Percentiles rank a stretch among this genome's conserved stretches.
Evolutionary conservation across 2,113 vertebrate genomes (phyloP).

Genomic region (Oceanites oceanicus): DNA sequence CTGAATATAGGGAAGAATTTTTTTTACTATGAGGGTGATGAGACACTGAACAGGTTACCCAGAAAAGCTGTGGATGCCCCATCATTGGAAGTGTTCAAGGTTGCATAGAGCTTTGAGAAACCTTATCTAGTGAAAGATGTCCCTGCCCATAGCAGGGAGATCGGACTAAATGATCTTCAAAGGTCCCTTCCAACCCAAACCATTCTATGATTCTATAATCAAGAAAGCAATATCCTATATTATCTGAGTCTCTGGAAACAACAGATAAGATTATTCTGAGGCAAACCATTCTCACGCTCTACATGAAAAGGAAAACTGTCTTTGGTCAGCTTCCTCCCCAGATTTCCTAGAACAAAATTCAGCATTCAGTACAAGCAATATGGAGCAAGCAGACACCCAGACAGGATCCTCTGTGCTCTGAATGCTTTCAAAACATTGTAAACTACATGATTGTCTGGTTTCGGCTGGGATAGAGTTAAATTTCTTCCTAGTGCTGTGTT

Average conservation of each 20-base stretch:
- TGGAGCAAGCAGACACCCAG: background rate
- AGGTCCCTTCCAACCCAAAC: background rate
- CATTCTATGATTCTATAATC: background rate
- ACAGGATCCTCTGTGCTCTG: background rate
- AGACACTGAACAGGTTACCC: background rate
- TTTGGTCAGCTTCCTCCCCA: background rate
- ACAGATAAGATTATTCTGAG: background rate
- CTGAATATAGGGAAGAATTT: background rate
- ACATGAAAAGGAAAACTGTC: background rate
- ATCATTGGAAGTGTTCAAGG: background rate
- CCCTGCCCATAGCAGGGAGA: background rate
- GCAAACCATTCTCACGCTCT: background rate
- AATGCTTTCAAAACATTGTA: background rate
- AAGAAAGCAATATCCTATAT: background rate
- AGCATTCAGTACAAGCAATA: background rate
- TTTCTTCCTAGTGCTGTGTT: too few species aligned
- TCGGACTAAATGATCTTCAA: background rate
- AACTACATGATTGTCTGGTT: too few species aligned
- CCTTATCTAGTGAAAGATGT: background rate
- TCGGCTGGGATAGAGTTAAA: too few species aligned
- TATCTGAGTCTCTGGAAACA: background rate
- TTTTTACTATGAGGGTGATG: background rate
- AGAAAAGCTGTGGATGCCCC: background rate
- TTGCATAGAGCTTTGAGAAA: background rate
- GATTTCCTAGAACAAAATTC: background rate